phyloP scores from a whole-genome alignment of 1,140 invertebrate species.

The Saccostrea cuccullata region DNA sequence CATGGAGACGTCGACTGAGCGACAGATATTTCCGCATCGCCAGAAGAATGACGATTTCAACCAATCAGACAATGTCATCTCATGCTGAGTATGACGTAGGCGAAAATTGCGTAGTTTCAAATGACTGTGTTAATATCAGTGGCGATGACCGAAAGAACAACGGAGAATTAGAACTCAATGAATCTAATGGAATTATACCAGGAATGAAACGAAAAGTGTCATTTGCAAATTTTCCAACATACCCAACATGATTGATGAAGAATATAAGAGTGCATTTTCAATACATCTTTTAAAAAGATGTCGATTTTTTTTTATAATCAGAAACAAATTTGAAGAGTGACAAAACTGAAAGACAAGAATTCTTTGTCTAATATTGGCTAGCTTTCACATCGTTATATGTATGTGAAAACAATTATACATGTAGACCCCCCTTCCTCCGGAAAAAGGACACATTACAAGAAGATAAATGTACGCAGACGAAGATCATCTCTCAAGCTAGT shows the following conservation, averaged over 20 bases:
- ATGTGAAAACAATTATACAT: too few relatives aligned
- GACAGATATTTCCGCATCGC: constrained; percentile 25
- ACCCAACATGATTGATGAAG: not conserved
- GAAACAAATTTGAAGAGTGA: too few relatives aligned
- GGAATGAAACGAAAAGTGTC: constrained; percentile 6
- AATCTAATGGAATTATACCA: not conserved
- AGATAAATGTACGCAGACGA: too few relatives aligned
- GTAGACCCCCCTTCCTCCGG: too few relatives aligned
- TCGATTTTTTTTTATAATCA: too few relatives aligned
- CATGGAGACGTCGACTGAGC: constrained; percentile 47
- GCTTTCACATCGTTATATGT: too few relatives aligned
- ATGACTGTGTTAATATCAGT: not conserved
- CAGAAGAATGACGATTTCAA: constrained; percentile 22
- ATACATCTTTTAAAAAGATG: too few relatives aligned
- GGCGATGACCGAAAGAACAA: not conserved
- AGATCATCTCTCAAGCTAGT: too few relatives aligned
- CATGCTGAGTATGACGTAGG: constrained; percentile 24
- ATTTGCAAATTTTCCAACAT: not conserved
- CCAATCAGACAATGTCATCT: constrained; percentile 46
- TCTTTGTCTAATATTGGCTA: too few relatives aligned
- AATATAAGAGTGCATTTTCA: too few relatives aligned
- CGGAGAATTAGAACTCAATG: not conserved
- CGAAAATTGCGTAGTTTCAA: not conserved
- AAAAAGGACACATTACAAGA: too few relatives aligned
- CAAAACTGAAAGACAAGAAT: too few relatives aligned